A percentile compares a stretch with the other conserved stretches of the same genome.
Conservation (phyloP, 1,140 invertebrate species). For the Danaus melanippus region DNA sequence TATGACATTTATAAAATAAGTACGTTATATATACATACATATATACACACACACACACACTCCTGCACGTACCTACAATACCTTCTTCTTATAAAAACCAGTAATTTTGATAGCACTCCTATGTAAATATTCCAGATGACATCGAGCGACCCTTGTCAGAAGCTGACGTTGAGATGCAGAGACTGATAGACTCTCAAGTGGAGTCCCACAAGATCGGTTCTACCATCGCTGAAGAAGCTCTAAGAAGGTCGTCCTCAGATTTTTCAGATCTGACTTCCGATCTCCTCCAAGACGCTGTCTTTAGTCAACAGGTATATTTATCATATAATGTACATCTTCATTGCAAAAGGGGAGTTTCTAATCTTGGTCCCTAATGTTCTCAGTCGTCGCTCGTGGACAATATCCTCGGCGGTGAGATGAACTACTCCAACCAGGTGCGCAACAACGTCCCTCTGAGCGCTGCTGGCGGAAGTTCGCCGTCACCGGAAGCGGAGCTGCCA, state of each 20-base stretch:
- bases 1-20: slow-evolving; percentile 38
- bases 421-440: slow-evolving; percentile 36
- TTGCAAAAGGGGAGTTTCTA: too few relatives aligned
- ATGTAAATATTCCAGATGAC: too few relatives aligned
- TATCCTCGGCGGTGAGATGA: slow-evolving; percentile 32
- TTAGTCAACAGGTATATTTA: slow-evolving; percentile 36
- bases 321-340: background rate
- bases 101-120: too few relatives aligned
- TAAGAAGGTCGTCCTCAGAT: slow-evolving; percentile 72
- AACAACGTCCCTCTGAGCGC: slow-evolving; percentile 61
- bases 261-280: slow-evolving; percentile 45
- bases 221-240: slow-evolving; percentile 82
- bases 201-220: slow-evolving; percentile 86
- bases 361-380: background rate
- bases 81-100: too few relatives aligned
- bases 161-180: slow-evolving; percentile 76
- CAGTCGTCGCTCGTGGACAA: slow-evolving; percentile 41
- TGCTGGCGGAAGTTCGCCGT: slow-evolving; percentile 29
- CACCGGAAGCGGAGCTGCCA: slow-evolving; percentile 13
- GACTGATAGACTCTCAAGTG: slow-evolving; percentile 80
- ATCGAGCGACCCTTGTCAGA: slow-evolving; percentile 30
- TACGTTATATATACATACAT: slow-evolving; percentile 20
- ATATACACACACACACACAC: background rate
- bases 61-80: too few relatives aligned
- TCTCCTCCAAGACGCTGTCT: slow-evolving; percentile 44